A percentile compares a stretch with the other conserved stretches of the same genome.
These are phyloP conservation scores for Mohoua ochrocephala DNA, from an alignment of 2,113 vertebrate genomes.

Conservation along the genomic window DNA sequence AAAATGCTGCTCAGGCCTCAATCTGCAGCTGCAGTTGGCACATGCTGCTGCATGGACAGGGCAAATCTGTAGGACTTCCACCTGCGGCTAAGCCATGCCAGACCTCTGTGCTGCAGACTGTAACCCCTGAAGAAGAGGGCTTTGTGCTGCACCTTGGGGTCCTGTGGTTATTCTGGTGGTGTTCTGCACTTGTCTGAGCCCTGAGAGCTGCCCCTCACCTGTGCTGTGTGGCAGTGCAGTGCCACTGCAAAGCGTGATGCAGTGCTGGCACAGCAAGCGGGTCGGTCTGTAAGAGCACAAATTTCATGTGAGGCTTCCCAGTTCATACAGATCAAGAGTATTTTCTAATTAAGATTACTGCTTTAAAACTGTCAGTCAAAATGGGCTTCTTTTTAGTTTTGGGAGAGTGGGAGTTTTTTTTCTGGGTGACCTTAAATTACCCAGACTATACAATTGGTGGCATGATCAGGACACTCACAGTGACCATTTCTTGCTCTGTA, in stretches of 20 bases:
- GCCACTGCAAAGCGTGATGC: fast-evolving
- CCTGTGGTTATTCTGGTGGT: neutral
- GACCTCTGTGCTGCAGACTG: neutral
- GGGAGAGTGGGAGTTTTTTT: neutral
- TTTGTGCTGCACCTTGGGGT: neutral
- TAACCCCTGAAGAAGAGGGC: neutral
- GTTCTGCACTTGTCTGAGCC: neutral
- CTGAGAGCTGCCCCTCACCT: neutral
- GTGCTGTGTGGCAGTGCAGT: too few species aligned
- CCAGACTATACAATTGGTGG: neutral
- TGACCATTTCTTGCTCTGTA: constrained; percentile 36
- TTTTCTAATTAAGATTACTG: neutral
- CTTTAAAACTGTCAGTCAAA: neutral
- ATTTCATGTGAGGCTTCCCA: neutral
- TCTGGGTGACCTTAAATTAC: constrained; percentile 53
- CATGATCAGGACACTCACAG: constrained; percentile 14
- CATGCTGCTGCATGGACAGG: neutral
- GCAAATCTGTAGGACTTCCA: neutral
- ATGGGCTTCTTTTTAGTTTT: neutral
- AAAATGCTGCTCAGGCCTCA: neutral
- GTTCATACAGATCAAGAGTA: neutral
- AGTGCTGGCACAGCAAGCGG: neutral
- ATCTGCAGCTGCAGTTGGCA: fast-evolving
- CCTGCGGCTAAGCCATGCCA: neutral
- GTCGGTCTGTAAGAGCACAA: neutral